phyloP scores from a whole-genome alignment of 1,140 invertebrate species.

The Sycophaga agraensis region DNA sequence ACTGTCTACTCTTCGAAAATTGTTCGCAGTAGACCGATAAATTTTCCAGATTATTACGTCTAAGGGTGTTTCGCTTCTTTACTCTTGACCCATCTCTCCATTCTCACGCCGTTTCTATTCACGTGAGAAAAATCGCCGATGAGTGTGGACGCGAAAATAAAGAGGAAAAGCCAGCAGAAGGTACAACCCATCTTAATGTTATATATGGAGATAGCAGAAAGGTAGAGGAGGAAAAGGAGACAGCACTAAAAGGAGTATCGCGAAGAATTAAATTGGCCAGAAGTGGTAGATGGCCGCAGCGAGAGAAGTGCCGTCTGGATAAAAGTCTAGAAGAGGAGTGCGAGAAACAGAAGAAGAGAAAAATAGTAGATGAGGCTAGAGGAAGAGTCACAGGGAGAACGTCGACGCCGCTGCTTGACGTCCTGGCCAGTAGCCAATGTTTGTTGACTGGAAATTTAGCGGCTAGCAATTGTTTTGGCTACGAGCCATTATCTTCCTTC shows the following conservation, averaged over 20 bases:
- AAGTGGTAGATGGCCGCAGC: constrained; percentile 11
- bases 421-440: constrained; percentile 44
- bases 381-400: no score
- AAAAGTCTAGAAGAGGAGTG: constrained; percentile 4
- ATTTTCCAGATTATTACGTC: constrained; percentile 17
- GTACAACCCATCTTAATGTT: neutral
- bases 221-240: neutral
- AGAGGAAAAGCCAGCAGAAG: neutral
- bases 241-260: constrained; percentile 1
- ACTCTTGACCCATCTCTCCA: neutral
- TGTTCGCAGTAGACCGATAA: neutral
- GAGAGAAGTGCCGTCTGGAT: neutral
- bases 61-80: neutral
- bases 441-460: constrained; percentile 55
- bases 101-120: neutral
- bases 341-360: constrained; percentile 3
- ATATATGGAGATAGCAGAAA: neutral
- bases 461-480: constrained; percentile 51
- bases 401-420: neutral
- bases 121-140: neutral
- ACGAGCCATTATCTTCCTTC: constrained; percentile 46
- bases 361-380: no score
- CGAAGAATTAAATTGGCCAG: constrained; percentile 12
- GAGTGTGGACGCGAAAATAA: neutral
- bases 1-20: neutral